Evolutionary conservation across 92 coral and sea anemone species (phyloP), one percentile per base, ranked within the genome.

Genomic region (Epizoanthus fatuus): DNA sequence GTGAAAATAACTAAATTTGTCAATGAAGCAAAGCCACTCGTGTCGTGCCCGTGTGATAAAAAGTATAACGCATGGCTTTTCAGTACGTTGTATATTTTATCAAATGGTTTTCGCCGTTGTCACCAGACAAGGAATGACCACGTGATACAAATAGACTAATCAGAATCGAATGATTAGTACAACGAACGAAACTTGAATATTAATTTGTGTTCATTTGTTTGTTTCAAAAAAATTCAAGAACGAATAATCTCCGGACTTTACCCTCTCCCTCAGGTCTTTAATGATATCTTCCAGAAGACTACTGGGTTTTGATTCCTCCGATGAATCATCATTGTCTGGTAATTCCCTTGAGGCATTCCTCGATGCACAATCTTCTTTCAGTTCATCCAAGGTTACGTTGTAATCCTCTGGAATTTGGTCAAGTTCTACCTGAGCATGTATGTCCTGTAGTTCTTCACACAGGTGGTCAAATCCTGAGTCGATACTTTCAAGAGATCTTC

Each of bases 201-300:
- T 12, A 4, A 12, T 55, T 54, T 17, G 4, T 17, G 3, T 57
- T 16, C 10, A 58, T 16, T 58, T 16, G 25, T 58, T 16, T 1
- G 7, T 74, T 38, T 20, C 16, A n/a, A 54, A 5, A 1, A 42
- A 17, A 11, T 20, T 42, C 17, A 25, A 77, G 20, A 77, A 5
- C 0, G 69, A 9, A 4, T 60, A 51, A 0, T 77, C 82, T 3
- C 42, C 70, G 11, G 29, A 20, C 45, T 19, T 44, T 42, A 15
- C 69, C 15, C 44, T 77, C 20, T 62, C 22, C 47, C 29, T 39
- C 2, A 77, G 44, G 20, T 60, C 82, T 40, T 62, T 22, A 4
- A 77, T 39, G 13, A 77, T 60, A 16, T 77, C 82, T 9, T 77
- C 82, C 71, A 77, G 52, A 38, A 77, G 63, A 13, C 82, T 44